phyloP scores from a whole-genome alignment of 2,888 invertebrate genomes.

The Ornithoptera alexandrae region DNA sequence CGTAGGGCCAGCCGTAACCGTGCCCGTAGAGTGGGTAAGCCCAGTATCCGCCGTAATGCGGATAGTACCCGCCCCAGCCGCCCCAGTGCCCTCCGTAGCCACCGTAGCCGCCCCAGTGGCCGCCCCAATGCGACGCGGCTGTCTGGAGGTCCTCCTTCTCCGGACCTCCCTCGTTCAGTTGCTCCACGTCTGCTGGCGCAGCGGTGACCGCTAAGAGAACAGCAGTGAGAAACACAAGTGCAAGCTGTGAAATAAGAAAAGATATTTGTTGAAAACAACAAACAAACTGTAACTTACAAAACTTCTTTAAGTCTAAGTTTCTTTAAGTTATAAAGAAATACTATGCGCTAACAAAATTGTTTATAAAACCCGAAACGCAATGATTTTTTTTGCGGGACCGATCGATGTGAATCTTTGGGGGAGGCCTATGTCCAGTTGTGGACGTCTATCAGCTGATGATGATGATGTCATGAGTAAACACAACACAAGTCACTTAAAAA shows the following conservation, averaged over 20 bases:
- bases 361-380: too few species aligned
- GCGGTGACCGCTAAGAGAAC: slow-evolving; percentile 48
- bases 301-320: too few species aligned
- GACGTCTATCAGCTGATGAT: too few species aligned
- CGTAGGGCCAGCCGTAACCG: slow-evolving; percentile 43
- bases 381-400: too few species aligned
- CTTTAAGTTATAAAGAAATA: too few species aligned
- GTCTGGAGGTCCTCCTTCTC: slow-evolving; percentile 68
- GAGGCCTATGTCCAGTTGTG: too few species aligned
- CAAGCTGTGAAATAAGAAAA: slow-evolving; percentile 43
- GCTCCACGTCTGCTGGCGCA: slow-evolving; percentile 53
- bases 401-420: too few species aligned
- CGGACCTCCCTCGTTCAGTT: slow-evolving; percentile 48
- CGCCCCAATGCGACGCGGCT: slow-evolving; percentile 67
- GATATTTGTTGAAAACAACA: too few species aligned
- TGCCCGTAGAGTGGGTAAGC: slow-evolving; percentile 40
- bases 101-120: slow-evolving; percentile 47
- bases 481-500: too few species aligned
- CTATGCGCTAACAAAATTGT: too few species aligned
- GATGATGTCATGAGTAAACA: too few species aligned
- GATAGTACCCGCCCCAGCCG: slow-evolving; percentile 41
- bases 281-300: too few species aligned
- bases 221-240: slow-evolving; percentile 47
- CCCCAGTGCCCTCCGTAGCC: slow-evolving; percentile 44
- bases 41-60: slow-evolving; percentile 37